Conservation (phyloP, 2,797 vertebrate genomes). For the Microchirus variegatus region DNA sequence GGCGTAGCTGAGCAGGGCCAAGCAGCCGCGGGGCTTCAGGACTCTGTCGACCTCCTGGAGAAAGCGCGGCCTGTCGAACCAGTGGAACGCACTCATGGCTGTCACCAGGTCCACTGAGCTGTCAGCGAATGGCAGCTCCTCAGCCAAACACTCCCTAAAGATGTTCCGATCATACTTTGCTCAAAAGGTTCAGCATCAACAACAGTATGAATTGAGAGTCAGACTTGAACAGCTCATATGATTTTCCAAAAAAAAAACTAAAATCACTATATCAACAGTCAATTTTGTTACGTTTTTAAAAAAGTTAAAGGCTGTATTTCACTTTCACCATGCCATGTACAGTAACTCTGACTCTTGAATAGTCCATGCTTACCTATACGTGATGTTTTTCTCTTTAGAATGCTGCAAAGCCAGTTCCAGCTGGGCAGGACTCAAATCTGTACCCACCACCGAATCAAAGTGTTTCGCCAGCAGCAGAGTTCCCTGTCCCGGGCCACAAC, state of each 20-base stretch:
- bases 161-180: neutral
- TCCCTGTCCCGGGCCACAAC: conserved; percentile 84
- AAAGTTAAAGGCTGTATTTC: too few species aligned
- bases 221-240: too few species aligned
- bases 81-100: conserved; percentile 84
- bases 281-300: too few species aligned
- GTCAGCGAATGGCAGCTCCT: conserved; percentile 79
- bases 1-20: conserved; percentile 82
- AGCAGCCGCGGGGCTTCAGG: conserved; percentile 78
- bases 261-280: too few species aligned
- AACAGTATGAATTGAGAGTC: neutral
- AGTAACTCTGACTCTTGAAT: too few species aligned
- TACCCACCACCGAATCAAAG: conserved; percentile 84
- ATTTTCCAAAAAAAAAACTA: too few species aligned
- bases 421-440: conserved; percentile 85
- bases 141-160: conserved; percentile 79
- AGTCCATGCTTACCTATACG: conserved; percentile 81
- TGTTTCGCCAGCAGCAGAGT: conserved; percentile 73
- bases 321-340: too few species aligned
- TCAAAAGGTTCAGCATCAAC: too few species aligned
- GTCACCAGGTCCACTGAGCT: conserved; percentile 82
- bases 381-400: conserved; percentile 60
- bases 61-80: conserved; percentile 82
- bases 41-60: conserved; percentile 80
- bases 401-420: conserved; percentile 76